Conservation (phyloP, 2,113 vertebrate species). For the Nestor notabilis region DNA sequence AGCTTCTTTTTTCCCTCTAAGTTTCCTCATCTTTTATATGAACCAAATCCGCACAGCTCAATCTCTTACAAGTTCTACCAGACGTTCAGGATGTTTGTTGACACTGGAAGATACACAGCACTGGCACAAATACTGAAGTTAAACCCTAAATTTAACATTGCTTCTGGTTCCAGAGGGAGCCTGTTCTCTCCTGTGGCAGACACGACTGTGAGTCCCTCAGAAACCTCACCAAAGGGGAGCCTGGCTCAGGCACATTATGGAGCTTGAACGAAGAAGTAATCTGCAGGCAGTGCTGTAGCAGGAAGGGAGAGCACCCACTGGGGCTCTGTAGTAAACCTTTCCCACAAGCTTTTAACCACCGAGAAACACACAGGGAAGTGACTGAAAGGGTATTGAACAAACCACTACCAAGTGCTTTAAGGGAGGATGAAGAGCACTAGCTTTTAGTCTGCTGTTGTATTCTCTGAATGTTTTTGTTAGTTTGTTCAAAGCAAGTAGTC, state of each 20-base stretch:
- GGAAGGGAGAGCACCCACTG: neutral
- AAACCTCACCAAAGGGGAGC: neutral
- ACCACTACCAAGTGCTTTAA: neutral
- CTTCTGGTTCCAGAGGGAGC: neutral
- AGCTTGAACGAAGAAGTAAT: neutral
- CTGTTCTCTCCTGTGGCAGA: neutral
- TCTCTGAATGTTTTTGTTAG: neutral
- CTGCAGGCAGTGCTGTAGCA: neutral
- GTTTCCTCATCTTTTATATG: neutral
- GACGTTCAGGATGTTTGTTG: neutral
- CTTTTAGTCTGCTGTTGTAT: neutral
- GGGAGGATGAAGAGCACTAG: neutral
- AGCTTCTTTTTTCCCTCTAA: too few species aligned
- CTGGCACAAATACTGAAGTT: neutral
- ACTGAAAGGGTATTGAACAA: neutral
- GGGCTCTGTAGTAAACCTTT: neutral
- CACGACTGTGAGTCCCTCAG: neutral
- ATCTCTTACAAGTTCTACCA: neutral
- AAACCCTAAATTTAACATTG: neutral
- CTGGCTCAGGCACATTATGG: fast-evolving
- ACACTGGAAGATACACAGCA: neutral
- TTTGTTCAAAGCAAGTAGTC: neutral
- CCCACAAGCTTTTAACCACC: neutral
- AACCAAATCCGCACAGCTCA: neutral
- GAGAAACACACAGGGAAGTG: neutral